phyloP scores from a whole-genome alignment of 2,113 vertebrate genomes.

The Calyptommatus sinebrachiatus region DNA sequence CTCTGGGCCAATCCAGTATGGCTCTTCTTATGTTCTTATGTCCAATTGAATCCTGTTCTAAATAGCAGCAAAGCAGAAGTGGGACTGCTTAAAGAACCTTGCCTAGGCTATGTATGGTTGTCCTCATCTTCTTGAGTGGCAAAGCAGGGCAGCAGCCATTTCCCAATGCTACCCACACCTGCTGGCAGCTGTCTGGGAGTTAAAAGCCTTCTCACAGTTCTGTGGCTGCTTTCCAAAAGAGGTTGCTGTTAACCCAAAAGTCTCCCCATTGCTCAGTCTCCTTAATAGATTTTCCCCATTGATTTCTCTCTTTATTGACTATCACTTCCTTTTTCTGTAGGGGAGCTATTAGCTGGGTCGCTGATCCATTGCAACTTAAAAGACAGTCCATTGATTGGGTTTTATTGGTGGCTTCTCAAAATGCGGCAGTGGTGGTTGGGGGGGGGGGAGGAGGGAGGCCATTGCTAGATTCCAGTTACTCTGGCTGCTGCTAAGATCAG shows the following conservation, averaged over 20 bases:
- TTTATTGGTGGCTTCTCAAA: slow-evolving; percentile 76
- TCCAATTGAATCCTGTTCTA: no score
- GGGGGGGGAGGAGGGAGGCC: neutral
- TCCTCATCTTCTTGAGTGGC: no score
- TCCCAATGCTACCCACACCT: no score
- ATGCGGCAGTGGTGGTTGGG: slow-evolving; percentile 39
- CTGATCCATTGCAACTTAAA: slow-evolving; percentile 81
- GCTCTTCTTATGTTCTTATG: no score
- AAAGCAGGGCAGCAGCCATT: neutral
- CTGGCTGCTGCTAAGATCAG: neutral
- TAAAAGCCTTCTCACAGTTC: slow-evolving; percentile 55
- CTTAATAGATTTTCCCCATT: slow-evolving; percentile 80
- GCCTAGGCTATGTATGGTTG: neutral
- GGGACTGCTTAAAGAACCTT: no score
- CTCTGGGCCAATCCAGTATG: no score
- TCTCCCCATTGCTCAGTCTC: slow-evolving; percentile 64
- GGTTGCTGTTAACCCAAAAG: slow-evolving; percentile 74
- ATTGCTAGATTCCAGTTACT: no score
- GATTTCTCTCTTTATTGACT: slow-evolving; percentile 77
- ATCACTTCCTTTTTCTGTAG: slow-evolving; percentile 86
- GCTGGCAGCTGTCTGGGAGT: slow-evolving; percentile 21
- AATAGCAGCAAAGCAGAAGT: no score
- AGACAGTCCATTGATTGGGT: slow-evolving; percentile 79
- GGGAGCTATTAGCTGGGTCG: slow-evolving; percentile 91
- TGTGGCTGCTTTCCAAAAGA: slow-evolving; percentile 75